Conservation (phyloP, 2,797 vertebrate species). For the Paguma larvata region DNA sequence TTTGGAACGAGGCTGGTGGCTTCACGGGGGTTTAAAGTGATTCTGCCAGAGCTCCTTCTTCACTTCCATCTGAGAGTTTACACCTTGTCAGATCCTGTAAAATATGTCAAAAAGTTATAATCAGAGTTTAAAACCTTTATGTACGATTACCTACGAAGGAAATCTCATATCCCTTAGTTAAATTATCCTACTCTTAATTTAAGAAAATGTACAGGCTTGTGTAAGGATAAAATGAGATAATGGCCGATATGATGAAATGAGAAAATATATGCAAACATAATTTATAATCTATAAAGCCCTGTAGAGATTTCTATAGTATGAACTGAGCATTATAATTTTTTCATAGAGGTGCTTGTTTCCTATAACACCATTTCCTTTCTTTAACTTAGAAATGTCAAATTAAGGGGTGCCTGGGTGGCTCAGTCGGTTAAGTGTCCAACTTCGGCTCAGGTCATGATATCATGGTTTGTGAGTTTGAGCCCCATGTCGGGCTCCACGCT, state of each 20-base stretch:
- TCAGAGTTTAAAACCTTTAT: conserved; percentile 7
- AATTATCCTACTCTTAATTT: background rate
- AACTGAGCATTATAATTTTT: conserved; percentile 8
- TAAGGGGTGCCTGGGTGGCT: no score
- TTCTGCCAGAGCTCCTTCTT: background rate
- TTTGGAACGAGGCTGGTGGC: background rate
- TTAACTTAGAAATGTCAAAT: conserved; percentile 25
- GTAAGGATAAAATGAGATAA: background rate
- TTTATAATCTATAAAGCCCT: background rate
- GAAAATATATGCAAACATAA: background rate
- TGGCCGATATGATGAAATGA: background rate
- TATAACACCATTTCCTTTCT: background rate
- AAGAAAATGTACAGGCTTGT: background rate
- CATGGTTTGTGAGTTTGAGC: no score
- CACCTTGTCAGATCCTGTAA: background rate
- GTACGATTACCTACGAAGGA: background rate
- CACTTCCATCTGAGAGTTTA: background rate
- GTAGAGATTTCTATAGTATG: background rate
- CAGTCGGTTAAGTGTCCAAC: no score
- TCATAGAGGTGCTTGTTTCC: background rate
- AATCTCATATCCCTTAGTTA: background rate
- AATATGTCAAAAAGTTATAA: background rate
- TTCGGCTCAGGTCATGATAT: no score
- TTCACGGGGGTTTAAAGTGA: background rate
- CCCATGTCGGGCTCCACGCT: no score